Evolutionary conservation across 2,797 vertebrate genomes (phyloP).

Genomic region (Acanthis flammea): DNA sequence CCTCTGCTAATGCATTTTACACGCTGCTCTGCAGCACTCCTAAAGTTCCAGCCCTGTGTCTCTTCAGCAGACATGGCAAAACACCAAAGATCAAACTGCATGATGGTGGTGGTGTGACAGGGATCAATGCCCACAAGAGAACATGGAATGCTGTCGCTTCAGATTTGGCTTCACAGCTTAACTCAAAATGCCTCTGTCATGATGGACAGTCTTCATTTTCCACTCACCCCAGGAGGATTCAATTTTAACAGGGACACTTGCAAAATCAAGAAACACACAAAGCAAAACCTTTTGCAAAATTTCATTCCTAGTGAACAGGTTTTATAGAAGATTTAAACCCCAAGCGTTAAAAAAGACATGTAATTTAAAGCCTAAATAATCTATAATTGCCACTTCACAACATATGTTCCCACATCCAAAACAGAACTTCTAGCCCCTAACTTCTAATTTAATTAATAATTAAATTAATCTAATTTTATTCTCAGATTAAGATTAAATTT

Average conservation of each 20-base stretch:
- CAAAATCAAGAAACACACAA: background rate
- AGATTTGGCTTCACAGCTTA: background rate
- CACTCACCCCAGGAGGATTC: background rate
- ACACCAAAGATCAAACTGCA: background rate
- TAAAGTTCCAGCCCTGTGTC: background rate
- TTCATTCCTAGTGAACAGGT: background rate
- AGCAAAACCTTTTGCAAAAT: background rate
- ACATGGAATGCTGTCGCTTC: fast-evolving
- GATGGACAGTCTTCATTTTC: background rate
- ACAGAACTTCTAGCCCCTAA: background rate
- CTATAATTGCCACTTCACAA: background rate
- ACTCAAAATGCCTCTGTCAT: background rate
- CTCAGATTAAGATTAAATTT: background rate
- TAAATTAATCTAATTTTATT: background rate
- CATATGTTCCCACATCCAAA: background rate
- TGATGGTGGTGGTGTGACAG: background rate
- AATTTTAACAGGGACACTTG: background rate
- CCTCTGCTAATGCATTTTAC: background rate
- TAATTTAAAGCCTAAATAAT: background rate
- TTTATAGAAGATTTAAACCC: background rate
- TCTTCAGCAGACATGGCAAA: background rate
- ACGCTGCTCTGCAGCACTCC: background rate
- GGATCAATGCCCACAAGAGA: background rate
- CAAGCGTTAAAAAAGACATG: background rate
- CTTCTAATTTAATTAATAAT: background rate